Evolutionary conservation across 2,113 vertebrate genomes (phyloP).

Genomic region (Tachycineta bicolor): DNA sequence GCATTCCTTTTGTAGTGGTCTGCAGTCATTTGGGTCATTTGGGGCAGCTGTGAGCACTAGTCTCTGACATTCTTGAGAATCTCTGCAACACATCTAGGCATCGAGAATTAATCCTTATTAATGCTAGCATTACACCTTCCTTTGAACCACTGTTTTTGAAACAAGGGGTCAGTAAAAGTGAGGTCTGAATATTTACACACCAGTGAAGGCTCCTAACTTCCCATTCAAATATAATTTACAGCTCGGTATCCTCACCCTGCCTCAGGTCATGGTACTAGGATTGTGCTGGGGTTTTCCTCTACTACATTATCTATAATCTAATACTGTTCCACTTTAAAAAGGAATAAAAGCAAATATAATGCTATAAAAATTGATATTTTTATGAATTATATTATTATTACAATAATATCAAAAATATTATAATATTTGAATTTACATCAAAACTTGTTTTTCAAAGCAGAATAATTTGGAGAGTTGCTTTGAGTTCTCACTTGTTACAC

Average conservation of each 20-base stretch:
- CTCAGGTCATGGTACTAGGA: fast-evolving
- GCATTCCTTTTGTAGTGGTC: not conserved
- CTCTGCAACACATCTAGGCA: not conserved
- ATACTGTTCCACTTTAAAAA: not conserved
- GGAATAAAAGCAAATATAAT: not conserved
- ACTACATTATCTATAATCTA: not conserved
- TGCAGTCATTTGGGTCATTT: fast-evolving
- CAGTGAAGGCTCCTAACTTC: not conserved
- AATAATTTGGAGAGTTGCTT: not conserved
- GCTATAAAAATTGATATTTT: not conserved
- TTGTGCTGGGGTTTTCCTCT: not conserved
- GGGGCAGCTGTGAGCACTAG: not conserved
- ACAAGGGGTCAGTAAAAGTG: not conserved
- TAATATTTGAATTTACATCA: not conserved
- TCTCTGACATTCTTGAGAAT: not conserved
- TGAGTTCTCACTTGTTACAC: not conserved
- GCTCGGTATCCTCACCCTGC: not conserved
- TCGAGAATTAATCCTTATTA: not conserved
- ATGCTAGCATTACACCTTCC: not conserved
- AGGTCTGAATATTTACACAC: not conserved
- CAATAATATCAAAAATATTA: not conserved
- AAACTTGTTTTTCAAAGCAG: not conserved
- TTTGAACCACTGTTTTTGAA: not conserved
- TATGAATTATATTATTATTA: too few relatives aligned
- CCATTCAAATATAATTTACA: not conserved